phyloP scores from a whole-genome alignment of 2,888 invertebrate genomes.

The Hemicrepidius hirtus region DNA sequence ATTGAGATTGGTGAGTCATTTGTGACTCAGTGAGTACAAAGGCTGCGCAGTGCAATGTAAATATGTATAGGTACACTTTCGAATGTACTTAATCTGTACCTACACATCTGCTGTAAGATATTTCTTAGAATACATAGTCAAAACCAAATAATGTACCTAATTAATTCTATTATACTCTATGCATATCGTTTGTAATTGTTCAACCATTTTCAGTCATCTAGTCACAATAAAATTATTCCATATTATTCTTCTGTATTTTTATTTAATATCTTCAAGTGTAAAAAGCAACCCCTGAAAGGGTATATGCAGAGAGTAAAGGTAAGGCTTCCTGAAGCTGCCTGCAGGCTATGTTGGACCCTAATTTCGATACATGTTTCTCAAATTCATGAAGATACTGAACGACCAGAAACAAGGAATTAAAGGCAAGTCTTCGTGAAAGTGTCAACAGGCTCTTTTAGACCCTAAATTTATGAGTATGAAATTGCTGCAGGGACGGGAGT shows the following conservation, averaged over 20 bases:
- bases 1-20: constrained; percentile 45
- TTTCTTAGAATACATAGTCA: constrained; percentile 65
- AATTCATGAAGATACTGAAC: too few species aligned
- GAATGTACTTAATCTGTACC: constrained; percentile 56
- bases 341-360: too few species aligned
- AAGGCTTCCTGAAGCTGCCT: too few species aligned
- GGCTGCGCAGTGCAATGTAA: constrained; percentile 70
- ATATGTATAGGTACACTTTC: constrained; percentile 44
- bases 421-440: too few species aligned
- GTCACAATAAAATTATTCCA: constrained; percentile 78
- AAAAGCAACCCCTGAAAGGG: too few species aligned
- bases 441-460: too few species aligned
- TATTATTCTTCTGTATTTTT: constrained; percentile 44
- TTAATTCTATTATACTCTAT: constrained; percentile 70
- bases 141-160: constrained; percentile 59
- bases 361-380: too few species aligned
- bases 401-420: too few species aligned
- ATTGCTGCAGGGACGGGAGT: too few species aligned
- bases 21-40: constrained; percentile 54
- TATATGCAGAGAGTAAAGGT: too few species aligned
- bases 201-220: constrained; percentile 78
- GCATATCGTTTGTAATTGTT: constrained; percentile 78
- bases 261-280: too few species aligned
- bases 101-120: constrained; percentile 63
- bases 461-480: too few species aligned